Evolutionary conservation across 2,113 vertebrate species (phyloP).

Genomic region (Gadus macrocephalus): DNA sequence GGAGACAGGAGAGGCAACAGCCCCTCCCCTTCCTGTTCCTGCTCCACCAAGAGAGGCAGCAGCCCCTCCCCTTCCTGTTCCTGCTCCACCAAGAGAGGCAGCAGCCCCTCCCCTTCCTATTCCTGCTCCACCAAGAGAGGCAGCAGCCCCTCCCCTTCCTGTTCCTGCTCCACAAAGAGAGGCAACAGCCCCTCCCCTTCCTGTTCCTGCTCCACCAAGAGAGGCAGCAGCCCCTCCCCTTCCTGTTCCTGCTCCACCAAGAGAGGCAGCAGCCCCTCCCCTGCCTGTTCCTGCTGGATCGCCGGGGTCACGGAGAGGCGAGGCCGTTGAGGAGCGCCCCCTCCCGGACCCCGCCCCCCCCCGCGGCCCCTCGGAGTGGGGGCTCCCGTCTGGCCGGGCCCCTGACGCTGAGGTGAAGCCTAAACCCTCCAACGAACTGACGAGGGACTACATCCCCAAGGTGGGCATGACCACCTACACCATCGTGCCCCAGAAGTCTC

Average conservation of each 20-base stretch:
- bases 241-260: constrained; percentile 14
- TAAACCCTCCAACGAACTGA: constrained; percentile 91
- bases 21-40: constrained; percentile 14
- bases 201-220: constrained; percentile 19
- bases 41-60: constrained; percentile 43
- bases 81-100: constrained; percentile 38
- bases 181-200: constrained; percentile 1
- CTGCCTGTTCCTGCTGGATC: constrained; percentile 7
- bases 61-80: constrained; percentile 10
- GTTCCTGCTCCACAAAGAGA: constrained; percentile 7
- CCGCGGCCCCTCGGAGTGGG: constrained; percentile 34
- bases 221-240: constrained; percentile 39
- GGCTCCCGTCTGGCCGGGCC: constrained; percentile 62
- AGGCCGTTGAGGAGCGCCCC: constrained; percentile 41
- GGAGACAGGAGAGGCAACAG: constrained; percentile 50
- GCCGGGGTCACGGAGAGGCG: constrained; percentile 46
- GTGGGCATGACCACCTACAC: constrained; percentile 96
- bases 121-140: constrained; percentile 32
- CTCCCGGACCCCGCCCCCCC: constrained; percentile 20
- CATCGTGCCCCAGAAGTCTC: constrained; percentile 86
- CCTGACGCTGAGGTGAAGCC: constrained; percentile 78
- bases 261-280: constrained; percentile 4
- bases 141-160: constrained; percentile 34
- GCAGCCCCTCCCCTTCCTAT: constrained; percentile 24
- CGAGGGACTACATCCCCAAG: constrained; percentile 92